phyloP scores from a whole-genome alignment of 2,797 vertebrate species.

The Enteromius treurensis region DNA sequence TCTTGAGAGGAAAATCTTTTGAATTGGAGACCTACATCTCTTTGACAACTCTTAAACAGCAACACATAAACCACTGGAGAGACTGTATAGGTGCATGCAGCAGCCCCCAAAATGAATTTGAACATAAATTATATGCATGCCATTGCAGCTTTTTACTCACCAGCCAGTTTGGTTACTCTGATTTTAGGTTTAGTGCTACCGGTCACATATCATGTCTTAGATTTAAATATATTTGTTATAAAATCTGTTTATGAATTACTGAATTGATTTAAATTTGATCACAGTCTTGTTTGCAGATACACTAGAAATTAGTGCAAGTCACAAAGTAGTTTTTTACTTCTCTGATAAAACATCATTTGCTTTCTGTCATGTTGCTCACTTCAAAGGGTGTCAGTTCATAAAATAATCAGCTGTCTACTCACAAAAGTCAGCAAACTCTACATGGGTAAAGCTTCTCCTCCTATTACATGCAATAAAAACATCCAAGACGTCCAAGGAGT shows the following conservation, averaged over 20 bases:
- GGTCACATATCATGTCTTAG: not conserved
- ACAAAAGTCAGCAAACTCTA: not conserved
- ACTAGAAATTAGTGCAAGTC: not conserved
- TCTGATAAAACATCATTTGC: not conserved
- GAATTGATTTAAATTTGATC: not conserved
- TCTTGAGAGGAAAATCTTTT: constrained; percentile 12
- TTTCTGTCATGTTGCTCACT: not conserved
- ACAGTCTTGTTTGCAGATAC: not conserved
- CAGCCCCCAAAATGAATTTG: not conserved
- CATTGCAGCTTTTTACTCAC: not conserved
- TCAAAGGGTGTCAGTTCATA: not conserved
- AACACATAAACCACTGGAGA: constrained; percentile 5
- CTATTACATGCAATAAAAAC: not conserved
- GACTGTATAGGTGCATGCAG: not conserved
- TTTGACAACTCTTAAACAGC: constrained; percentile 24
- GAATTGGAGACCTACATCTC: constrained; percentile 28
- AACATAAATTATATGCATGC: not conserved
- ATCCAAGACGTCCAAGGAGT: not conserved
- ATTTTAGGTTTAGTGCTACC: not conserved
- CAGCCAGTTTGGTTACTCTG: not conserved
- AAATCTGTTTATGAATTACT: not conserved
- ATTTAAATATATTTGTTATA: not conserved
- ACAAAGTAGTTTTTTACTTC: not conserved
- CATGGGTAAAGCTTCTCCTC: not conserved
- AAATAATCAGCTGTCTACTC: not conserved